These are phyloP conservation scores for Ormyrus rosae DNA, from an alignment of 2,888 invertebrate species.

Conservation along the genomic window DNA sequence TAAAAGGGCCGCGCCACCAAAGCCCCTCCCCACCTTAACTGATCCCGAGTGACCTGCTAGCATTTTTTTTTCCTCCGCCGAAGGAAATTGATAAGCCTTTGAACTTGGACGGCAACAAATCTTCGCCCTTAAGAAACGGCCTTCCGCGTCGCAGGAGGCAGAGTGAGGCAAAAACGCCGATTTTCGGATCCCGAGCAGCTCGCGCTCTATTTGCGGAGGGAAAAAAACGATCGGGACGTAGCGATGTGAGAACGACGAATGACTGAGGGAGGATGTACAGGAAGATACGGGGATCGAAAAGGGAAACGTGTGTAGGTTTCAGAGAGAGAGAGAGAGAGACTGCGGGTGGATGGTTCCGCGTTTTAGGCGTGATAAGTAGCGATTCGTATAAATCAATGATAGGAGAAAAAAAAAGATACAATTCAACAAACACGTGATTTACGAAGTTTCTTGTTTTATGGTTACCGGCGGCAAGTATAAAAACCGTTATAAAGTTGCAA, in stretches of 20 bases:
- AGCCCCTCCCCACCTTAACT: not conserved
- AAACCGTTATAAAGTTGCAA: too few species aligned
- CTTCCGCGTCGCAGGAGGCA: not conserved
- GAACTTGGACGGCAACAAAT: slow-evolving; percentile 20
- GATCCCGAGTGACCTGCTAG: not conserved
- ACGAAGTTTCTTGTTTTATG: too few species aligned
- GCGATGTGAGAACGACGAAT: slow-evolving; percentile 20
- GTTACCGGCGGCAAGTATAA: too few species aligned
- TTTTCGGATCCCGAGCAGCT: slow-evolving; percentile 29
- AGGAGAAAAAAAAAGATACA: too few species aligned
- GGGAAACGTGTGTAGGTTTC: not conserved
- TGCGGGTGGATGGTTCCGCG: too few species aligned
- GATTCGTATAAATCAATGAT: too few species aligned
- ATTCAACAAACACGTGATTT: too few species aligned
- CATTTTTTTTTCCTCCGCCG: not conserved
- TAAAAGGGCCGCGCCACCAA: slow-evolving; percentile 22
- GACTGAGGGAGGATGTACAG: not conserved
- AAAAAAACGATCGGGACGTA: not conserved
- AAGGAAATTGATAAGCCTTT: slow-evolving; percentile 42
- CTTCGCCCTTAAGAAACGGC: slow-evolving; percentile 1
- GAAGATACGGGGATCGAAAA: slow-evolving; percentile 31
- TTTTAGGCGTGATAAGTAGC: too few species aligned
- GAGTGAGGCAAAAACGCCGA: not conserved
- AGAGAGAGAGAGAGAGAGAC: too few species aligned
- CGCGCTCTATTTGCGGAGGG: slow-evolving; percentile 7